Conservation (phyloP, 2,113 vertebrate species). For the Pygoscelis antarcticus region DNA sequence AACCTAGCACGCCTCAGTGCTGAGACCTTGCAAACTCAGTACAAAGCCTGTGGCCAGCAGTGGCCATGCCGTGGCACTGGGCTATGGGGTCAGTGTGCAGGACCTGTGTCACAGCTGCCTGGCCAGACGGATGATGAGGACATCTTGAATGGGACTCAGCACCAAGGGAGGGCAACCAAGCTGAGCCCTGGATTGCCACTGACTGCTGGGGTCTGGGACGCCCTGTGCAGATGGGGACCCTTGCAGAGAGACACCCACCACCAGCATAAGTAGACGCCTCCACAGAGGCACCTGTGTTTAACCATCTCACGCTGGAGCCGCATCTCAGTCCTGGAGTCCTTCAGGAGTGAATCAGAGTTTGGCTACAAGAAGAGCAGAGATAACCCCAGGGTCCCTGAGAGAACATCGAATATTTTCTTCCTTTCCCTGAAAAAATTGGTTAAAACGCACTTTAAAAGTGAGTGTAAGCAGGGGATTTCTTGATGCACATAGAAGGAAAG, state of each 20-base stretch:
- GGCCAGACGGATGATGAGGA: background rate
- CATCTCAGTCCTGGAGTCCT: background rate
- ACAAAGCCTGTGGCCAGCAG: background rate
- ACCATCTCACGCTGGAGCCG: background rate
- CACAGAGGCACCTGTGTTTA: background rate
- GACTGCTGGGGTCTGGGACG: background rate
- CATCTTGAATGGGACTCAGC: background rate
- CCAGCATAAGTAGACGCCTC: background rate
- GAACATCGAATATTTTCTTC: background rate
- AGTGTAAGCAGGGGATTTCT: background rate
- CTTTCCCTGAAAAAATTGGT: background rate
- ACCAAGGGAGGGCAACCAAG: too few species aligned
- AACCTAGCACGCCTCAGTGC: fast-evolving
- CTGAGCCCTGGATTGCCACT: background rate
- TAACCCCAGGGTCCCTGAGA: too few species aligned
- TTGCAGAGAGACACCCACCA: background rate
- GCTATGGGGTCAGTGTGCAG: fast-evolving
- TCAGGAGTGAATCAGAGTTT: background rate
- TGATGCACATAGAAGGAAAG: background rate
- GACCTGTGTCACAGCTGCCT: background rate
- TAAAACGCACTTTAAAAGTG: background rate
- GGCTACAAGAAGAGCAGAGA: background rate
- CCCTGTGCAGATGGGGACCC: background rate
- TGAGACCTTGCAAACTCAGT: background rate
- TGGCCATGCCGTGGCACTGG: fast-evolving